Conservation (phyloP, 2,888 invertebrate species). For the Epinotia nisella region DNA sequence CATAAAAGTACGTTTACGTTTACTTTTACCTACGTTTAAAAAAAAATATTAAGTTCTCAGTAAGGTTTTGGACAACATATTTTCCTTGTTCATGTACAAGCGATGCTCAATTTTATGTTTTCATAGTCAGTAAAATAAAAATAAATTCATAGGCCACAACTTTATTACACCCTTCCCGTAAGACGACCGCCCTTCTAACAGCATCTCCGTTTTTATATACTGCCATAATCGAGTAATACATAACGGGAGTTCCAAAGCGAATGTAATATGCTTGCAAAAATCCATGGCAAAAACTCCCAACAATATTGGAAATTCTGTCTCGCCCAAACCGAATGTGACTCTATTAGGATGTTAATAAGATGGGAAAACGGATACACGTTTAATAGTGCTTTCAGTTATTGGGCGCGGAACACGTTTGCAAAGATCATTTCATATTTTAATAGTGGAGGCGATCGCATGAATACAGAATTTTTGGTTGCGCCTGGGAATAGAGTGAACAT, state of each 20-base stretch:
- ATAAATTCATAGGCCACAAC: neutral
- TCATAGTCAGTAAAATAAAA: conserved; percentile 5
- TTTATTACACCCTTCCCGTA: conserved; percentile 6
- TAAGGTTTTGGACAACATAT: no score
- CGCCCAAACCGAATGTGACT: conserved; percentile 9
- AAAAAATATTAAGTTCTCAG: no score
- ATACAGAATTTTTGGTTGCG: conserved; percentile 34
- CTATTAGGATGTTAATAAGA: conserved; percentile 22
- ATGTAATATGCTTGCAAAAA: conserved; percentile 35
- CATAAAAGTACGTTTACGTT: no score
- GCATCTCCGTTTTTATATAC: conserved; percentile 23
- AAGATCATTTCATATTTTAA: conserved; percentile 43
- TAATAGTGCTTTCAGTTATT: conserved; percentile 19
- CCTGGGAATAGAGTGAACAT: conserved; percentile 36
- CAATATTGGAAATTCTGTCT: conserved; percentile 18
- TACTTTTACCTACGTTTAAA: no score
- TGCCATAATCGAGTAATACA: conserved; percentile 16
- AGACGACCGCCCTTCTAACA: neutral
- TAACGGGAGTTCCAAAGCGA: conserved; percentile 16
- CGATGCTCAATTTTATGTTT: neutral
- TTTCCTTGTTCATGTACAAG: no score
- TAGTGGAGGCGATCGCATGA: conserved; percentile 38
- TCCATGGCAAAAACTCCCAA: conserved; percentile 24
- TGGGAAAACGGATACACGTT: neutral
- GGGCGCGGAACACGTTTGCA: conserved; percentile 27